Base-by-base conservation (phyloP, 1,140 invertebrate species). In the Tyrophagus putrescentiae region DNA sequence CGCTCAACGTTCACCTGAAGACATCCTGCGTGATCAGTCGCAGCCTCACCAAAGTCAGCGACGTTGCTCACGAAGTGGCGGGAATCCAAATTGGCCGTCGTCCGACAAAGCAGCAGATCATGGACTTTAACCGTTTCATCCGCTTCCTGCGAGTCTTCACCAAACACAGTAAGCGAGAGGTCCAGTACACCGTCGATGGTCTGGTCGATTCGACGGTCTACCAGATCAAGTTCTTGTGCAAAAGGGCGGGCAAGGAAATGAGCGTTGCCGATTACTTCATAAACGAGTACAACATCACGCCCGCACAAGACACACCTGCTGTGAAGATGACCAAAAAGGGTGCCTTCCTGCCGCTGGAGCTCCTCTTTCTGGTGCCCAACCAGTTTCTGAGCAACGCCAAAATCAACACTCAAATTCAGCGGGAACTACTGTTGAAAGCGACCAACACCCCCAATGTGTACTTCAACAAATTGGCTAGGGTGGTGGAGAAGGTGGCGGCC, bases 361-460 rank as follows among this genome's bases (percentile, higher is more conserved):
- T 52, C 16, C 31, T 25, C 9, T 29, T 25, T 3, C 27, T 52
- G 48, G 48, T 27, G 3, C 13, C 13, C n/a, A n/a, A 27, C 27
- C 48, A 52, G 23, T 52, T 52, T 27, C 23, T 52, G 48, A 27
- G 16, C 9, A 52, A 52, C 23, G n/a, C n/a, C 16, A 52, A 52
- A 52, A 52, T 52, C 16, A 29, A 18, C 31, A 25, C 21, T 7
- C 31, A 54, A 34, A 54, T 54, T 34, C 52, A 13, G 28, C 13
- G 25, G 9, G 52, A 54, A 25, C 39, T 54, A n/a, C 52, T 54
- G n/a, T 27, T 13, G 21, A 27, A 27, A 31, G 32, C 52, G 4
- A 54, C 52, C 18, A 31, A 54, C 21, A 13, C n/a, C 9, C 52
- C 52, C n/a, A 3, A 27, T 7, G 25, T 54, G 3, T 54, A 54